Evolutionary conservation across 1,140 invertebrate genomes (phyloP).

Genomic region (Maniola jurtina): DNA sequence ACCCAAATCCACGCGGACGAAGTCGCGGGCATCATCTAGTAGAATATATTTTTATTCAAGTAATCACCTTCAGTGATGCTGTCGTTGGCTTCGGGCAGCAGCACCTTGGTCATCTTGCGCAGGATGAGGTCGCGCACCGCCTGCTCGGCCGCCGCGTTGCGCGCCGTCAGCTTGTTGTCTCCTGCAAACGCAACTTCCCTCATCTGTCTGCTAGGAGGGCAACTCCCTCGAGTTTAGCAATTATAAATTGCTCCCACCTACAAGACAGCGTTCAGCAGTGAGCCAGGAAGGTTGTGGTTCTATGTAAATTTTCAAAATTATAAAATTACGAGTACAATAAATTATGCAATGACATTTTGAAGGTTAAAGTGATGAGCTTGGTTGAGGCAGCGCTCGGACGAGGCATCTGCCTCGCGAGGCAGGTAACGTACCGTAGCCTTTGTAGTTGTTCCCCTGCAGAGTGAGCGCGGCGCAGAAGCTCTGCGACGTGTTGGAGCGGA

Average conservation of each 20-base stretch:
- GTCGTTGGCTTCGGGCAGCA: slow-evolving; percentile 5
- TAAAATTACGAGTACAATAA: too few species aligned
- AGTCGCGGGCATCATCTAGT: too few species aligned
- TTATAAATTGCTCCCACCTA: too few species aligned
- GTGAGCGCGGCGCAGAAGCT: slow-evolving; percentile 64
- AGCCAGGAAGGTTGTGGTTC: too few species aligned
- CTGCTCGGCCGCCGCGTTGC: slow-evolving; percentile 85
- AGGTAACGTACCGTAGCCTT: slow-evolving; percentile 54
- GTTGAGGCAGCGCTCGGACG: background rate
- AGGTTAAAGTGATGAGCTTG: background rate
- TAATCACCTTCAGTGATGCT: background rate
- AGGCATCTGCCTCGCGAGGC: background rate
- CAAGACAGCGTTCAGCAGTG: too few species aligned
- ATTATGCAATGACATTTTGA: too few species aligned
- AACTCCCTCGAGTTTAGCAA: too few species aligned
- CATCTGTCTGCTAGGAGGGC: too few species aligned
- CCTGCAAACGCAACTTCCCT: slow-evolving; percentile 49
- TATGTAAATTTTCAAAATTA: too few species aligned
- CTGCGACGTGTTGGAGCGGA: slow-evolving; percentile 33
- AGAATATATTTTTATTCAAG: too few species aligned
- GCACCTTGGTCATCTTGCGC: slow-evolving; percentile 78
- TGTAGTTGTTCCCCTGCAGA: slow-evolving; percentile 55
- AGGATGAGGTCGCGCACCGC: slow-evolving; percentile 85
- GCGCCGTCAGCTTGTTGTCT: slow-evolving; percentile 77
- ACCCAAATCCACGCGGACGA: too few species aligned